These are phyloP conservation scores for Lasioglossum pauxillum DNA, from an alignment of 2,888 invertebrate genomes.

Conservation along the genomic window DNA sequence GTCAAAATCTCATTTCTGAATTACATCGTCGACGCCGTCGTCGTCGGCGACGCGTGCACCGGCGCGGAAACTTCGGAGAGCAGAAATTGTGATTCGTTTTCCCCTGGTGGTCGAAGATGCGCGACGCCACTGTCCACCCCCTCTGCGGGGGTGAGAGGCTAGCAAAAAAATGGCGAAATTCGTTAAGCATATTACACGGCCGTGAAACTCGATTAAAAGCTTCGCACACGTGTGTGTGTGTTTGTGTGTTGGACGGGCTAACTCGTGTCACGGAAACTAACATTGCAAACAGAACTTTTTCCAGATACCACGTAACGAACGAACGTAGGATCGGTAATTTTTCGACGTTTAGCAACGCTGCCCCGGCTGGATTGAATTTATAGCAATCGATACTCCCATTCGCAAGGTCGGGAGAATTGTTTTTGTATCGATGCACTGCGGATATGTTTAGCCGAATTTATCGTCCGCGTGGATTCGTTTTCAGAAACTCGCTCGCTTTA, in stretches of 20 bases:
- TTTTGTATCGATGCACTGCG: not conserved
- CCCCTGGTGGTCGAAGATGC: conserved; percentile 30
- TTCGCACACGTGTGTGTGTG: not conserved
- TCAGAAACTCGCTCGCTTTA: not conserved
- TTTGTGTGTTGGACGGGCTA: not conserved
- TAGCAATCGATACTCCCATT: conserved; percentile 11
- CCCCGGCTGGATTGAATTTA: conserved; percentile 7
- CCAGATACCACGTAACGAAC: not conserved
- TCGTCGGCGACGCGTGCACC: not conserved
- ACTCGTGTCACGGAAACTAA: not conserved
- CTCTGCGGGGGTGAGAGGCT: not conserved
- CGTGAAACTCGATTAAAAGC: conserved; percentile 36
- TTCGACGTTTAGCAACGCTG: conserved; percentile 6
- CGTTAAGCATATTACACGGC: conserved; percentile 22
- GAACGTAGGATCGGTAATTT: conserved; percentile 11
- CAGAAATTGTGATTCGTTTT: conserved; percentile 44
- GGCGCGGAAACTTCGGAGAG: conserved; percentile 32
- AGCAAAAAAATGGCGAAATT: conserved; percentile 20
- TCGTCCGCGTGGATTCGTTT: not conserved
- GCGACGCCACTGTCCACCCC: conserved; percentile 7
- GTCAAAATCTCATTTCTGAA: conserved; percentile 51
- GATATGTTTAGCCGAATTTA: not conserved
- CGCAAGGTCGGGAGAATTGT: conserved; percentile 10
- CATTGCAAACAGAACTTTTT: conserved; percentile 31
- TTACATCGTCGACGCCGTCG: conserved; percentile 27